A percentile compares a stretch with the other conserved stretches of the same genome.
Conservation (phyloP, 2,888 invertebrate species). For the Mythimna ferrago region DNA sequence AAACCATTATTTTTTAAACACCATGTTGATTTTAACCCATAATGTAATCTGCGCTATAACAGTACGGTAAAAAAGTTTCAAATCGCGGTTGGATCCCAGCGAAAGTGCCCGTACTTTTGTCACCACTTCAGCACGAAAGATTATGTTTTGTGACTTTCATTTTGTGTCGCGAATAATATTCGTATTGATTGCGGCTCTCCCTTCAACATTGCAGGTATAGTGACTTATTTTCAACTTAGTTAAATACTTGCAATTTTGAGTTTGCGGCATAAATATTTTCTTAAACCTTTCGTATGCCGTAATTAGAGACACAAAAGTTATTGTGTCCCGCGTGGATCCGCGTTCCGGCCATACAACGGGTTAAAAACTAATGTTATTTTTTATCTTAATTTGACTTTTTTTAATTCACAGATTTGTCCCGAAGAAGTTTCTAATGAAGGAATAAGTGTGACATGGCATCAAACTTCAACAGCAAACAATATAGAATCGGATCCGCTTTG, state of each 20-base stretch:
- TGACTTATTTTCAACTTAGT: not conserved
- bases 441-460: constrained; percentile 79
- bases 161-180: constrained; percentile 24
- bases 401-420: constrained; percentile 77
- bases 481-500: constrained; percentile 81
- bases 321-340: too few species aligned
- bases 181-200: constrained; percentile 17
- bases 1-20: constrained; percentile 36
- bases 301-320: too few species aligned
- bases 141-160: constrained; percentile 27
- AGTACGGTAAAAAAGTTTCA: constrained; percentile 52
- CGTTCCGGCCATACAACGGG: too few species aligned
- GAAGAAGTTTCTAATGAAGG: constrained; percentile 77
- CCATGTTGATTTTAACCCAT: constrained; percentile 42
- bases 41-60: constrained; percentile 47
- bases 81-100: constrained; percentile 45
- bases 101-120: constrained; percentile 32
- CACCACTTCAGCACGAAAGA: constrained; percentile 5
- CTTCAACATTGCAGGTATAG: constrained; percentile 42
- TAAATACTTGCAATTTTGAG: not conserved
- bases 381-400: too few species aligned
- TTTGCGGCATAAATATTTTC: not conserved
- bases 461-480: constrained; percentile 71
- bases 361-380: too few species aligned
- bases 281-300: not conserved